Base-by-base conservation (phyloP, 2,797 vertebrate genomes). In the Potorous gilbertii region DNA sequence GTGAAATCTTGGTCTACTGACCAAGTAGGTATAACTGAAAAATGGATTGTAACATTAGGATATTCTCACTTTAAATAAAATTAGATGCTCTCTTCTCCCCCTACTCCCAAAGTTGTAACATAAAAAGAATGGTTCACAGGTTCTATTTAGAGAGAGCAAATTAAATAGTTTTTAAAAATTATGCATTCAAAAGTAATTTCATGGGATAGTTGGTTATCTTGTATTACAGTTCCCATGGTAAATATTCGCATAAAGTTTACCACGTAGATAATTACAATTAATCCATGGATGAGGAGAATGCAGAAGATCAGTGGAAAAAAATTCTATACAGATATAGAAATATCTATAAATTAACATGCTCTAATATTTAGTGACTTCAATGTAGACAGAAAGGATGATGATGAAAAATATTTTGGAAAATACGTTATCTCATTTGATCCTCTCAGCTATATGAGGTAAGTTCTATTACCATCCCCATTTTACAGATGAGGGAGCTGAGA, bases 71-170 rank as follows among this genome's bases (percentile, higher is more conserved):
- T 74, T 40, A 74, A 74, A 74, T 40, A 74, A 81, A 81, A 27
- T 46, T 81, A 46, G 40, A 27, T 24, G 18, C 21, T 81, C 40
- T 46, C 21, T 81, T 81, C 18, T 46, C 2, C 24, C 2, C 12
- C 9, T n/a, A 12, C 59, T 31, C 29, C 8, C 8, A 62, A 66
- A 66, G 62, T 66, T 66, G 62, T 66, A n/a, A n/a, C 62, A 66
- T 14, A 66, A 62, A 59, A 66, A n/a, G 59, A 66, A 34, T 66
- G 62, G 9, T 81, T 81, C n/a, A 81, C 18, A 46, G 21, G 40
- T 81, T 24, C 74, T 81, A 40, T 46, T 11, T 81, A 21, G 8
- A 81, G 8, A 81, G 74, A 46, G 91, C 94, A 98, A 96, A 95
- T 93, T 97, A 89, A 93, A 14, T 16, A 40, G 5, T 18, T 74